Base-by-base conservation (phyloP, 1,140 invertebrate species). In the Andricus grossulariae region DNA sequence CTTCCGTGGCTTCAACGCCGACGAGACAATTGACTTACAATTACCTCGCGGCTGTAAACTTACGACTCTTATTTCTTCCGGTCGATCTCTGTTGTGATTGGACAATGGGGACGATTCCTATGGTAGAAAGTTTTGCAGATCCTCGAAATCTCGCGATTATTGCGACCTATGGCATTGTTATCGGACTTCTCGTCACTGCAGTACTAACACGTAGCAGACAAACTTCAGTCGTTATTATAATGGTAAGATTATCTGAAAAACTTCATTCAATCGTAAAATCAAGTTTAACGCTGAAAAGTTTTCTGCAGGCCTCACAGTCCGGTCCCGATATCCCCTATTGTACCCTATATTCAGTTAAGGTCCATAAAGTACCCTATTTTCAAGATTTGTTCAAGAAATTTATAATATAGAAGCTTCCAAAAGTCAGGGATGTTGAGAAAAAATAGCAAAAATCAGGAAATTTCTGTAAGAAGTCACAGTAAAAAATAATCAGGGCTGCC, bases 81-180 rank as follows among this genome's bases (percentile, higher is more conserved):
- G 96, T 95, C 79, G 94, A 96, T 84, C 93, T 99, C 16, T 99
- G 98, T 92, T 99, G 98, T 91, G 98, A 99, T 92, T 99, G 98
- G 98, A 99, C 98, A 57, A 99, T 99, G 98, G 98, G 97, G 50
- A 99, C 98, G 39, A 95, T 99, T 73, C 97, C 97, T 0, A 87
- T 99, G 13, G 92, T 99, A 13, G 93, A 95, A 76, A 95, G 94
- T 50, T 94, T 98, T 83, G 80, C 93, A 1, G 98, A 99, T 92
- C 85, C 92, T 1, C 93, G 98, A 50, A 99, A 99, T 92, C 79
- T 98, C n/a, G 94, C 94, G 6, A 99, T 97, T 0, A 10, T 98
- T 3, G 91, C 92, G 0, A 94, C 97, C 50, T 97, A 97, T 82
- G 82, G 90, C 0, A 93, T 92, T 10, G 84, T 98, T 4, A 84